Base-by-base conservation (phyloP, 2,113 vertebrate genomes). In the Gavialis gangeticus region DNA sequence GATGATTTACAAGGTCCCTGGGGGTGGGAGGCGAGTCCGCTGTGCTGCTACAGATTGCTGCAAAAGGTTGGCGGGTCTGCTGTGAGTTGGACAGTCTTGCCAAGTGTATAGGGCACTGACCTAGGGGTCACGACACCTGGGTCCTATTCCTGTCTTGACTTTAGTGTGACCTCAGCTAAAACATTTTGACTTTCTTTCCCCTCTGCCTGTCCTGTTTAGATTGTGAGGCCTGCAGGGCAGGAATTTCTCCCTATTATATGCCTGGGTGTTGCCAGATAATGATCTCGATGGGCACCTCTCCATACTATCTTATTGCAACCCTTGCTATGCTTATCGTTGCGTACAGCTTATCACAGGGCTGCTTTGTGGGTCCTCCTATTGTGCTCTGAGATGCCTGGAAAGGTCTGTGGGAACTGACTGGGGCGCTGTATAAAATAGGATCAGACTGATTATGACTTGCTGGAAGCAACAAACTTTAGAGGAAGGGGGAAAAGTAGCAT, bases 191-290 rank as follows among this genome's bases (percentile, higher is more conserved):
- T 73, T 64, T 60, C 75, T 78, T 75, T 19, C 56, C 14, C 2
- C 0, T 79, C 12, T 66, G 9, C 6, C 24, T 82, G 59, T 12
- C 54, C 25, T 46, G 37, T 25, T 67, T 25, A 87, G 37, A 54
- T 3, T 54, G n/a, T 21, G 58, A 27, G 18, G 2, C 27, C 3
- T 55, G 4, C 21, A 63, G 22, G 3, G 34, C 30, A 1, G 0
- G 17, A 16, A 1, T 58, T 14, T 37, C 30, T 62, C 28, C 46
- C 56, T 0, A 22, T 63, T 78, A 54, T 30, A 57, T 57, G 4
- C 9, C 12, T 22, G 19, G 30, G 18, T 37, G 3, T 7, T 56
- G 4, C 46, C 46, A 46, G 9, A 46, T 46, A 46, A 46, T 46
- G 46, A 46, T 46, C 46, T 46, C 2, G 9, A 46, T 46, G 46